A percentile compares a stretch with the other conserved stretches of the same genome.
phyloP scores from a whole-genome alignment of 2,888 invertebrate genomes.

The Erynnis tages region DNA sequence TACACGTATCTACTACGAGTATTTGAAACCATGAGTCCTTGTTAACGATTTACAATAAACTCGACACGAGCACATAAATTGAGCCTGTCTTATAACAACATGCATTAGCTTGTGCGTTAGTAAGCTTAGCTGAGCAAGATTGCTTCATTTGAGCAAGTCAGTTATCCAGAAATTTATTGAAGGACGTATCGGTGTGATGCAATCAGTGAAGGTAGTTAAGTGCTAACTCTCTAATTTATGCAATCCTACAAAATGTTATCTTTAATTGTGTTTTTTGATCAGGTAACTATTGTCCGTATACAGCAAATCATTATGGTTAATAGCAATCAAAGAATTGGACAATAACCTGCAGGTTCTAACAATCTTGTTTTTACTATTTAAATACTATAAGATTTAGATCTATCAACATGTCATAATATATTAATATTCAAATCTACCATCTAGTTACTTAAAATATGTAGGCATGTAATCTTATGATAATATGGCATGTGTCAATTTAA shows the following conservation, averaged over 20 bases:
- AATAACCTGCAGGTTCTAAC: constrained; percentile 2
- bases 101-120: not conserved
- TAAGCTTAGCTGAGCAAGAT: not conserved
- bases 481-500: too few species aligned
- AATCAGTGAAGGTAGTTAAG: not conserved
- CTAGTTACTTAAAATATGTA: too few species aligned
- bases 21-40: too few species aligned
- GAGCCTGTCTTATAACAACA: not conserved
- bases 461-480: too few species aligned
- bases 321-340: constrained; percentile 11
- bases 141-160: constrained; percentile 8
- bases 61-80: not conserved
- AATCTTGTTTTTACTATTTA: not conserved
- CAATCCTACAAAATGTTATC: not conserved
- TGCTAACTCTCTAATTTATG: constrained; percentile 13
- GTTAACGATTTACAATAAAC: not conserved
- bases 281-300: too few species aligned
- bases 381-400: not conserved
- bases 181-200: constrained; percentile 9
- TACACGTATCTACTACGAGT: too few species aligned
- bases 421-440: too few species aligned
- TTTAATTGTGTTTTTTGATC: not conserved
- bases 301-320: constrained; percentile 9
- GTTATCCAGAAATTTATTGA: constrained; percentile 21
- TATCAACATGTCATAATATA: not conserved